These are phyloP conservation scores for Neofelis nebulosa DNA, from an alignment of 2,113 vertebrate genomes.

Conservation along the genomic window DNA sequence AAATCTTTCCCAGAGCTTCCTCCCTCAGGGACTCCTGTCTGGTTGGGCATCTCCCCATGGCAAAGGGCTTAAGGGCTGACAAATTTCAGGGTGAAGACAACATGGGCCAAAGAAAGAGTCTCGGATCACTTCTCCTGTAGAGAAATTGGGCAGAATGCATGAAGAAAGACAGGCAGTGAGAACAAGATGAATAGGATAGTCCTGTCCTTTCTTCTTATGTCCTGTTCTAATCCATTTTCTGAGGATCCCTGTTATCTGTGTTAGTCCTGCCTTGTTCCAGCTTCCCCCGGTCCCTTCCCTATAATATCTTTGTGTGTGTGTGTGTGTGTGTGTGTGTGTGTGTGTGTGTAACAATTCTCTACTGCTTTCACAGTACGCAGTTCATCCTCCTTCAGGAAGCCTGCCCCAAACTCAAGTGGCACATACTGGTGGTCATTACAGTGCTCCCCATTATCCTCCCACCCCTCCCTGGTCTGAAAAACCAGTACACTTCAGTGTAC, in stretches of 20 bases:
- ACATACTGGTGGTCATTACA: background rate
- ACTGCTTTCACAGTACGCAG: background rate
- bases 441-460: background rate
- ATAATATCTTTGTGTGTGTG: background rate
- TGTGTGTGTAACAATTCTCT: background rate
- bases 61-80: background rate
- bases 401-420: background rate
- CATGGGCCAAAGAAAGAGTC: background rate
- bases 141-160: background rate
- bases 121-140: background rate
- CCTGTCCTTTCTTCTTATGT: background rate
- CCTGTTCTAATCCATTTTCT: background rate
- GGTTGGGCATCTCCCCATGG: background rate
- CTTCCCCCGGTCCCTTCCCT: background rate
- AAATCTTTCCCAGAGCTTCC: constrained; percentile 23
- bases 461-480: background rate
- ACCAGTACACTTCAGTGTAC: background rate
- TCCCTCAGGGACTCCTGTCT: background rate
- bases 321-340: background rate
- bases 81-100: background rate
- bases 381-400: background rate
- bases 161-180: background rate
- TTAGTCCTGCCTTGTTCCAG: background rate
- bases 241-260: background rate
- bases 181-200: background rate